These are phyloP conservation scores for Tachuris rubrigastra DNA, from an alignment of 2,113 vertebrate species.

Conservation along the genomic window DNA sequence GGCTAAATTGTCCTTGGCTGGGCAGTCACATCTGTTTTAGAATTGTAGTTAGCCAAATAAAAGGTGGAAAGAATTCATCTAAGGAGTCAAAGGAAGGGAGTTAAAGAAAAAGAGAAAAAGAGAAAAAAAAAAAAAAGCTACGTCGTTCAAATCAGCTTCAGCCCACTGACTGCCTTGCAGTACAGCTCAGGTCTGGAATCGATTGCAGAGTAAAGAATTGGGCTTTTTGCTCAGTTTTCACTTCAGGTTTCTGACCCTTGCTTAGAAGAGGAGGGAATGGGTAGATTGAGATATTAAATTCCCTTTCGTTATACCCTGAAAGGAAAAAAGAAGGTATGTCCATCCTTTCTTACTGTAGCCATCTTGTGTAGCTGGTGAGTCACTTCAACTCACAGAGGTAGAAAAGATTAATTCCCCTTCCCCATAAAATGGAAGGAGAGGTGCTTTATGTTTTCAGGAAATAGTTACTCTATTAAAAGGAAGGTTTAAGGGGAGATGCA, in stretches of 20 bases:
- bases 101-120: no score
- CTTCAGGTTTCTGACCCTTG: conserved; percentile 15
- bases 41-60: conserved; percentile 38
- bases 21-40: conserved; percentile 40
- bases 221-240: background rate
- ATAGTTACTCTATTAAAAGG: background rate
- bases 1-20: conserved; percentile 63
- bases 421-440: background rate
- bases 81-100: background rate
- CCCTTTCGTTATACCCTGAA: background rate
- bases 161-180: background rate
- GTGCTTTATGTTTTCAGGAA: background rate
- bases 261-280: background rate
- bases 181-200: background rate
- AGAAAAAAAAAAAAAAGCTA: background rate
- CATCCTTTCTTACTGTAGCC: background rate
- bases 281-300: background rate
- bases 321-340: background rate
- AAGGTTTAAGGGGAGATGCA: background rate
- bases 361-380: background rate
- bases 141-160: background rate
- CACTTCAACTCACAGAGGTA: background rate
- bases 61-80: conserved; percentile 2
- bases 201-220: background rate
- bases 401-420: background rate